Evolutionary conservation across 2,797 vertebrate genomes (phyloP).

Genomic region (Macroramphosus scolopax): DNA sequence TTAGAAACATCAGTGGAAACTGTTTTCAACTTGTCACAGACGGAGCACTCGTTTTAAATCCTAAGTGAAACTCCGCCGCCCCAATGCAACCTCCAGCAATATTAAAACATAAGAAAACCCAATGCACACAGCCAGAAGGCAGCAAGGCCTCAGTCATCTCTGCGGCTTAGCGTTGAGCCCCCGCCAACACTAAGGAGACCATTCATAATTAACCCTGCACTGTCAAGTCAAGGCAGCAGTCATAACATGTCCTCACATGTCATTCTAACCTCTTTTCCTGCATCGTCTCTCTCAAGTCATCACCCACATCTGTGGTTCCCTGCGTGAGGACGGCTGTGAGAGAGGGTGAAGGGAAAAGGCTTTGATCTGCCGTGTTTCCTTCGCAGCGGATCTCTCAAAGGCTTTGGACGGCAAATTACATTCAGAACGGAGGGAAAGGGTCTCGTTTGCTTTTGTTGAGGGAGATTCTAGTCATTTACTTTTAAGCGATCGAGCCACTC

Average conservation of each 20-base stretch:
- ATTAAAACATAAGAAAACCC: slow-evolving; percentile 67
- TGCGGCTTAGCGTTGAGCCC: slow-evolving; percentile 49
- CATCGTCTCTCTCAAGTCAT: slow-evolving; percentile 55
- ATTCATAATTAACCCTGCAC: slow-evolving; percentile 72
- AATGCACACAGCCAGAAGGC: slow-evolving; percentile 58
- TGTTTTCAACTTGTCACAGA: slow-evolving; percentile 51
- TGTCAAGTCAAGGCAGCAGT: slow-evolving; percentile 63
- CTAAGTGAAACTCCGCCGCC: slow-evolving; percentile 29
- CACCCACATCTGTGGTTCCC: slow-evolving; percentile 57
- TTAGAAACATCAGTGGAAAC: slow-evolving; percentile 50
- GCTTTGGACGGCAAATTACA: slow-evolving; percentile 46
- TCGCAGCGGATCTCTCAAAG: slow-evolving; percentile 54
- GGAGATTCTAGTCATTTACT: slow-evolving; percentile 52
- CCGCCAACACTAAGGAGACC: slow-evolving; percentile 53
- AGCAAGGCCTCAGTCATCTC: slow-evolving; percentile 39
- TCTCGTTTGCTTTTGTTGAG: slow-evolving; percentile 45
- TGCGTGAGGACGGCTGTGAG: slow-evolving; percentile 34
- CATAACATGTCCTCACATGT: slow-evolving; percentile 68
- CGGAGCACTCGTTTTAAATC: slow-evolving; percentile 42
- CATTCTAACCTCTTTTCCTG: slow-evolving; percentile 56
- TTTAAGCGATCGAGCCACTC: no score
- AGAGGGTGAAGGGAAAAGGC: slow-evolving; percentile 26
- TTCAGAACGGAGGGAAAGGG: slow-evolving; percentile 42
- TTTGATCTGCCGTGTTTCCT: slow-evolving; percentile 60
- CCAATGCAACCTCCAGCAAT: slow-evolving; percentile 43